Base-by-base conservation (phyloP, 1,140 invertebrate species). In the Cotesia chilonis region DNA sequence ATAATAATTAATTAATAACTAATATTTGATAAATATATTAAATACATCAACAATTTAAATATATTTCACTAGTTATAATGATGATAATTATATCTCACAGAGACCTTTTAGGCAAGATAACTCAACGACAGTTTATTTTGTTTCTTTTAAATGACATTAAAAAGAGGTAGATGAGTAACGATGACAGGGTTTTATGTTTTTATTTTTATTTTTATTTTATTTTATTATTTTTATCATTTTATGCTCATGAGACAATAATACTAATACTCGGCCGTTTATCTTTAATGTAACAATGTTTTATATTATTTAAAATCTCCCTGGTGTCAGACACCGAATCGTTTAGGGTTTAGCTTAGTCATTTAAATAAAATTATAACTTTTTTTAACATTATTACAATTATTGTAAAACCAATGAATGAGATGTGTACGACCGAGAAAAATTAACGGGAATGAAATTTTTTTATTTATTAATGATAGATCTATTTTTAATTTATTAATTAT, bases 231-330 rank as follows among this genome's bases (percentile, higher is more conserved):
- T 6, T 47, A 4, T 47, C 5, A 2, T 66, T 12, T 52, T 57
- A 71, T 61, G 64, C 47, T 71, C 52, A 75, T 73, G 68, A 74
- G 51, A 73, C 73, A 75, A 73, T 70, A 73, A 64, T 68, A 69
- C 65, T 75, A 71, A 73, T 73, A 73, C 74, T 73, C 71, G 71
- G 71, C 69, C 71, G 65, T 73, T 73, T 73, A 69, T 73, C 65
- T 70, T 69, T 36, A 73, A 73, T 55, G 57, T 69, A 71, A 74
- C 47, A 71, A 12, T 67, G 59, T 69, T 64, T 70, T 67, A 63
- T 36, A 61, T 59, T 74, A 28, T 38, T 71, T 63, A 47, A 61
- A 41, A 47, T 20, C 41, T 68, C 54, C 67, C 55, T 55, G 52
- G 65, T 55, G 14, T 63, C 35, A 14, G 47, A 55, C 51, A 70